phyloP scores from a whole-genome alignment of 2,888 invertebrate genomes.

The Cantharis rufa region DNA sequence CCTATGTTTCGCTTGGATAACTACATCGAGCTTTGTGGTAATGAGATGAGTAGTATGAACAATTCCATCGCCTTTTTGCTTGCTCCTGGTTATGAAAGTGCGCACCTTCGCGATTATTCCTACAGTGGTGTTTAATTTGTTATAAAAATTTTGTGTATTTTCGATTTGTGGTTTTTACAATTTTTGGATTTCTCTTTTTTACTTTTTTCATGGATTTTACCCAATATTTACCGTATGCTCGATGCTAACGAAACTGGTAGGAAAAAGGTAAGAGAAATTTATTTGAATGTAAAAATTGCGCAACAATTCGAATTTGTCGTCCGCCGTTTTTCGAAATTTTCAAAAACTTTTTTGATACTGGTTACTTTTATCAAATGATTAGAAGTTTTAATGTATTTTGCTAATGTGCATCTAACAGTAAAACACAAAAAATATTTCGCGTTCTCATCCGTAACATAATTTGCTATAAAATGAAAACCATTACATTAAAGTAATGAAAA shows the following conservation, averaged over 20 bases:
- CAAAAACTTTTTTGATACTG: background rate
- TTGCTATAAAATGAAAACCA: slow-evolving; percentile 6
- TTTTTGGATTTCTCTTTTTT: background rate
- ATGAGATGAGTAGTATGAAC: background rate
- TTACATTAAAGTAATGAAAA: background rate
- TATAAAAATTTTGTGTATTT: background rate
- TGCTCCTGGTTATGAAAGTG: background rate
- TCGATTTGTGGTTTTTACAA: background rate
- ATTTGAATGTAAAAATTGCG: background rate
- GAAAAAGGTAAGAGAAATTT: background rate
- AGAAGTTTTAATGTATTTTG: background rate
- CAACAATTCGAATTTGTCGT: background rate
- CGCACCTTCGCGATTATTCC: background rate
- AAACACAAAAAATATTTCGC: background rate
- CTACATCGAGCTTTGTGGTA: background rate
- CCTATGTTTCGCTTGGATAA: background rate
- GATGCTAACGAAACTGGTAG: background rate
- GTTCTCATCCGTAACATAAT: slow-evolving; percentile 12
- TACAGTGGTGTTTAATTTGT: background rate
- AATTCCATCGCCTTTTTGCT: background rate
- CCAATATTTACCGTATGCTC: background rate
- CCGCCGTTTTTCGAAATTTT: background rate
- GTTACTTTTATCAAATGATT: background rate
- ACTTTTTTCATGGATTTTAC: background rate
- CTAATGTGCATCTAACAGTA: slow-evolving; percentile 9